Evolutionary conservation across 2,113 vertebrate species (phyloP).

Genomic region (Gymnorhina tibicen): DNA sequence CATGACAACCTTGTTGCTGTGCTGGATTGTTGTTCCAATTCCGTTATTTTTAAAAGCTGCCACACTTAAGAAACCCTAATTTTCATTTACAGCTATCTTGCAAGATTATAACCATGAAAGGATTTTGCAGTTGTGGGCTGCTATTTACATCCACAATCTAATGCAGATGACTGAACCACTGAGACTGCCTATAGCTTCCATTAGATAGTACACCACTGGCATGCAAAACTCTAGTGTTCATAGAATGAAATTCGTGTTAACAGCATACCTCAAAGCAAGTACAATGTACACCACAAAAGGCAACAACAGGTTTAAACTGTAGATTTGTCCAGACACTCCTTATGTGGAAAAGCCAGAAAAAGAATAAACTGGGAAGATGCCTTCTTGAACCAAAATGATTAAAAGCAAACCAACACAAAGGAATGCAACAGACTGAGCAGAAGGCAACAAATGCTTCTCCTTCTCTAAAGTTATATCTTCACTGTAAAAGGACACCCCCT

Average conservation of each 20-base stretch:
- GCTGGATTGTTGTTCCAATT: slow-evolving; percentile 27
- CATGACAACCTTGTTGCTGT: neutral
- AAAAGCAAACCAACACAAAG: neutral
- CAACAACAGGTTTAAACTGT: slow-evolving; percentile 48
- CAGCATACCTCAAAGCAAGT: slow-evolving; percentile 56
- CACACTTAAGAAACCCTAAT: neutral
- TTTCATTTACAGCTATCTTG: slow-evolving; percentile 15
- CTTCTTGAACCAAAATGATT: slow-evolving; percentile 50
- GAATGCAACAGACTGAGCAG: slow-evolving; percentile 58
- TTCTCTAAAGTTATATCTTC: slow-evolving; percentile 17
- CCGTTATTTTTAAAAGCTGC: slow-evolving; percentile 17
- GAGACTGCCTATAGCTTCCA: slow-evolving; percentile 50
- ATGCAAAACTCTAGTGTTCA: slow-evolving; percentile 63
- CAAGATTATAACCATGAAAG: slow-evolving; percentile 21
- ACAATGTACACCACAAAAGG: slow-evolving; percentile 59
- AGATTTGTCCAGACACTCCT: slow-evolving; percentile 43
- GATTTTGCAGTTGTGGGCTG: slow-evolving; percentile 36
- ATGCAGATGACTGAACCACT: slow-evolving; percentile 31
- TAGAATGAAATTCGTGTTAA: slow-evolving; percentile 25
- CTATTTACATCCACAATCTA: slow-evolving; percentile 50
- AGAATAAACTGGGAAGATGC: neutral
- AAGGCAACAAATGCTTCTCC: slow-evolving; percentile 61
- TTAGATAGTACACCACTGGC: slow-evolving; percentile 47
- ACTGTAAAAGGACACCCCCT: slow-evolving; percentile 22
- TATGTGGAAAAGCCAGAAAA: slow-evolving; percentile 9